Percentiles rank a stretch among this genome's conserved stretches.
Conservation (phyloP, 2,113 vertebrate species). For the Acrocephalus kingi region DNA sequence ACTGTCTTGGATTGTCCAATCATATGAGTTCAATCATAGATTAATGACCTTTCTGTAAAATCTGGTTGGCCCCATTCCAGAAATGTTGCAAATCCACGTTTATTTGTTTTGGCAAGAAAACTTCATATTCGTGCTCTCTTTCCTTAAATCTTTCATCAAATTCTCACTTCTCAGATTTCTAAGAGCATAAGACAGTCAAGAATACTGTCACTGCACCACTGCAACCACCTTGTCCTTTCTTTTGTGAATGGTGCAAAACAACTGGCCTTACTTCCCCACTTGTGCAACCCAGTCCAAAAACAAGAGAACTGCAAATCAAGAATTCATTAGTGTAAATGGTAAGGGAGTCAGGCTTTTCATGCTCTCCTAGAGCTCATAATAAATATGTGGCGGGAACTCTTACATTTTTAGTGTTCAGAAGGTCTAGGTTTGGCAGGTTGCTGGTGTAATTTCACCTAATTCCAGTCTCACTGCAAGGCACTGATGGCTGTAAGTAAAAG, state of each 20-base stretch:
- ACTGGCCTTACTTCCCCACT: background rate
- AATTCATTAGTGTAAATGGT: background rate
- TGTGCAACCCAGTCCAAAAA: background rate
- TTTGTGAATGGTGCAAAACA: background rate
- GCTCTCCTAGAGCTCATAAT: background rate
- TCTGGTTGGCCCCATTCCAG: background rate
- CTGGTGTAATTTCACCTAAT: background rate
- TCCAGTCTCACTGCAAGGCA: background rate
- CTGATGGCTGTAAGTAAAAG: background rate
- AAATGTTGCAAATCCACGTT: background rate
- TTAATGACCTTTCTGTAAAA: background rate
- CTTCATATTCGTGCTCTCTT: background rate
- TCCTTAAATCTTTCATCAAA: background rate
- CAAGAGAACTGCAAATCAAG: background rate
- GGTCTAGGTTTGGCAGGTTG: background rate
- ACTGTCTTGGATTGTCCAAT: background rate
- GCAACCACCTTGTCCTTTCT: background rate
- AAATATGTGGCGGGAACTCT: background rate
- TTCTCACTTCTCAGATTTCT: background rate
- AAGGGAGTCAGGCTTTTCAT: background rate
- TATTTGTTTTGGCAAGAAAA: constrained; percentile 15
- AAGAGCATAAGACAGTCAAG: background rate
- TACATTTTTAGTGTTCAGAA: background rate
- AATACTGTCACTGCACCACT: rapidly evolving
- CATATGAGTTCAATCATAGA: background rate